Evolutionary conservation across 2,888 invertebrate genomes (phyloP).

Genomic region (Orchesellides sinensis): DNA sequence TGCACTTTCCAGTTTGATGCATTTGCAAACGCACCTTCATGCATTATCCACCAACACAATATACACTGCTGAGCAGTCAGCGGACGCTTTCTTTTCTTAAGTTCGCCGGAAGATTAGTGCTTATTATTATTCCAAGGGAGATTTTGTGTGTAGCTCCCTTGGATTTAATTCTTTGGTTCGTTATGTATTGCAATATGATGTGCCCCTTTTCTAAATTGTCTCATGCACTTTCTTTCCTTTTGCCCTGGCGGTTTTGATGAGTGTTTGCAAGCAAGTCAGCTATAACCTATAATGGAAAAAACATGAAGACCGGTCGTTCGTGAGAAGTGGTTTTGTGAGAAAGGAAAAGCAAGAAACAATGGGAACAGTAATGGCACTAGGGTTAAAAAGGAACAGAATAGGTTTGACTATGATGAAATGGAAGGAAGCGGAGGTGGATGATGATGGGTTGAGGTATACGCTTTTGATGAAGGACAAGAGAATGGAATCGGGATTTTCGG

Average conservation of each 20-base stretch:
- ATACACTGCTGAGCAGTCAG: too few species aligned
- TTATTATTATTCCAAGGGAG: background rate
- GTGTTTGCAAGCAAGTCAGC: background rate
- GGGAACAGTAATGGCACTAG: background rate
- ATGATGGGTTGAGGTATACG: background rate
- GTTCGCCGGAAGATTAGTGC: background rate
- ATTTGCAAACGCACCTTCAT: conserved; percentile 18
- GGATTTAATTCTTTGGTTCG: conserved; percentile 55
- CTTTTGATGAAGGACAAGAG: conserved; percentile 23
- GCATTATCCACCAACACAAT: conserved; percentile 13
- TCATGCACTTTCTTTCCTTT: background rate
- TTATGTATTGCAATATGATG: conserved; percentile 40
- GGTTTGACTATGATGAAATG: conserved; percentile 14
- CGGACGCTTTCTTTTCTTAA: background rate
- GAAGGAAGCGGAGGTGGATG: background rate
- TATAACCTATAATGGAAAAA: background rate
- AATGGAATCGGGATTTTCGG: conserved; percentile 1
- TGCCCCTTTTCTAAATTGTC: too few species aligned
- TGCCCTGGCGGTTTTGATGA: background rate
- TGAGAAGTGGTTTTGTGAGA: conserved; percentile 8
- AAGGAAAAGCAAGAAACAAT: background rate
- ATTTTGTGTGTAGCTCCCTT: conserved; percentile 15
- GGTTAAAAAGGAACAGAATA: conserved; percentile 16
- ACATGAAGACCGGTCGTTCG: background rate
- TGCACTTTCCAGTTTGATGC: background rate